Evolutionary conservation across 1,140 invertebrate genomes (phyloP).

Genomic region (Drosophila paulistorum): DNA sequence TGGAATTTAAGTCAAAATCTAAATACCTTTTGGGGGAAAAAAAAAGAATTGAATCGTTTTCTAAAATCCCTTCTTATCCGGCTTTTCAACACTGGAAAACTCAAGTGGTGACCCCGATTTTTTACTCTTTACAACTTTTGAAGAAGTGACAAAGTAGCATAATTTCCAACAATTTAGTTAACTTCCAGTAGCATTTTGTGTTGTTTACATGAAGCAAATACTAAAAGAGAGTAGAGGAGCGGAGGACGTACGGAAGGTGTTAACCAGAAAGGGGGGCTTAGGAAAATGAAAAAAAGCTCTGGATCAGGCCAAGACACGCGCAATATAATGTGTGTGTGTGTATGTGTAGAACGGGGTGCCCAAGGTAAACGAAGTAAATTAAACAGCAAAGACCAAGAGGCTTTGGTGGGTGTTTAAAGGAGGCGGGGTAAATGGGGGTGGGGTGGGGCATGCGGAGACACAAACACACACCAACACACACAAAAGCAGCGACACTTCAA

Average conservation of each 20-base stretch:
- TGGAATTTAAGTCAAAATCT: too few relatives aligned
- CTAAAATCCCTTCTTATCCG: neutral
- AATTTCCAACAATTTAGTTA: constrained; percentile 68
- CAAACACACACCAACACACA: constrained; percentile 2
- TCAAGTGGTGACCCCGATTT: neutral
- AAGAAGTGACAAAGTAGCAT: constrained; percentile 28
- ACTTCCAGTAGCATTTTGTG: constrained; percentile 59
- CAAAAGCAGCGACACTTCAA: constrained; percentile 41
- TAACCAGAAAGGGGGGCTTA: neutral
- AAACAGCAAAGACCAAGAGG: constrained; percentile 42
- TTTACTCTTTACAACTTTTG: neutral
- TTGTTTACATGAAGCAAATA: constrained; percentile 60
- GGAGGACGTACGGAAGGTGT: neutral
- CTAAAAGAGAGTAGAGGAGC: neutral
- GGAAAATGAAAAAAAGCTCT: constrained; percentile 29
- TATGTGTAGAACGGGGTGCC: constrained; percentile 31
- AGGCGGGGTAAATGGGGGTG: neutral
- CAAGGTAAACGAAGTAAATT: constrained; percentile 71
- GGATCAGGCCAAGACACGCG: constrained; percentile 40
- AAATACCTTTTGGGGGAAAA: neutral
- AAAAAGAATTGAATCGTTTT: neutral
- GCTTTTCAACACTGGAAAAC: neutral
- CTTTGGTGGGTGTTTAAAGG: constrained; percentile 29
- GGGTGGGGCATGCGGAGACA: neutral
- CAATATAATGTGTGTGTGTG: constrained; percentile 24